A percentile compares a stretch with the other conserved stretches of the same genome.
Conservation (phyloP, 2,888 invertebrate species). For the Ormyrus nitidulus region DNA sequence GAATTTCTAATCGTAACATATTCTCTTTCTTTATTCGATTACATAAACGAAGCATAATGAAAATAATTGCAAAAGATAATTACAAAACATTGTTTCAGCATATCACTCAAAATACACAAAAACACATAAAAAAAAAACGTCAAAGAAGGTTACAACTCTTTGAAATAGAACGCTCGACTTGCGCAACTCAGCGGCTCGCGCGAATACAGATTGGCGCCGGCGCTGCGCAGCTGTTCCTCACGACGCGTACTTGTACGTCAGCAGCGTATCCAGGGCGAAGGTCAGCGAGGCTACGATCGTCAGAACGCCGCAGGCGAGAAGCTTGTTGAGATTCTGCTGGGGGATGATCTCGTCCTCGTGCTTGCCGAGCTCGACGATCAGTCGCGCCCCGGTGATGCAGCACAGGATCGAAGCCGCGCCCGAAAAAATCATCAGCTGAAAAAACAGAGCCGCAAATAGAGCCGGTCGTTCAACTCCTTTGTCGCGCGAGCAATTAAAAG, state of each 20-base stretch:
- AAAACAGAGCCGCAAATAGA: constrained; percentile 29
- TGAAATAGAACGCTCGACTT: neutral
- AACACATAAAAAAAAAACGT: neutral
- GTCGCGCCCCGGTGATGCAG: constrained; percentile 79
- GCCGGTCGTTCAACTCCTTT: too few relatives aligned
- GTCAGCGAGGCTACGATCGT: constrained; percentile 80
- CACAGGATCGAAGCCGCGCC: constrained; percentile 80
- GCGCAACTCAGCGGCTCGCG: neutral
- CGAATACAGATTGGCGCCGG: neutral
- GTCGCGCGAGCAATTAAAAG: too few relatives aligned
- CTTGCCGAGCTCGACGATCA: constrained; percentile 63
- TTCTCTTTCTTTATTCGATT: neutral
- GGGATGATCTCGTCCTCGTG: constrained; percentile 75
- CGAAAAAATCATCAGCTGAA: constrained; percentile 78
- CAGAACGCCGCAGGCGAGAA: constrained; percentile 81
- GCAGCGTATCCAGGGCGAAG: constrained; percentile 80
- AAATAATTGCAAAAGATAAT: constrained; percentile 2
- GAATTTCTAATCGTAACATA: too few relatives aligned
- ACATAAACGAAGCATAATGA: constrained; percentile 3
- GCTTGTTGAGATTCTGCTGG: constrained; percentile 78
- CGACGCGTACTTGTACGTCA: constrained; percentile 73
- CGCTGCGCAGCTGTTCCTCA: neutral
- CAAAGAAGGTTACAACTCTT: neutral
- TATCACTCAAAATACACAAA: neutral
- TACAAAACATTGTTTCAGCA: neutral